These are phyloP conservation scores for Brachynemurus nebulosus DNA, from an alignment of 2,888 invertebrate genomes.

Conservation along the genomic window DNA sequence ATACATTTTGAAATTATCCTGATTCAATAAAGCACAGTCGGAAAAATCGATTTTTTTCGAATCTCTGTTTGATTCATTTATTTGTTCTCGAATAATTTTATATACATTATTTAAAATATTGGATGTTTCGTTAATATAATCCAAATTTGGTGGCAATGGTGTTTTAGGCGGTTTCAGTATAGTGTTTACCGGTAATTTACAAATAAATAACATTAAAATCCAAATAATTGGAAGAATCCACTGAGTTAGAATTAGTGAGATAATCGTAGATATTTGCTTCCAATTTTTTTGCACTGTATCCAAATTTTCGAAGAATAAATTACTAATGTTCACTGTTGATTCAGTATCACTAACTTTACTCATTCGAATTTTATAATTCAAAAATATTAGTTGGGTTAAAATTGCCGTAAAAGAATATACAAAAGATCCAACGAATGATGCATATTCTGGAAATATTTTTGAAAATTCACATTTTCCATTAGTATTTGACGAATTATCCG, in stretches of 20 bases:
- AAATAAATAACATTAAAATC: not conserved
- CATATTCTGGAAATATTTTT: not conserved
- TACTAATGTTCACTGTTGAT: no score
- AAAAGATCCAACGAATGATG: not conserved
- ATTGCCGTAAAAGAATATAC: not conserved
- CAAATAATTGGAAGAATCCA: slow-evolving; percentile 5
- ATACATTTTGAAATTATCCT: slow-evolving; percentile 21
- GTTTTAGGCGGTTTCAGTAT: not conserved
- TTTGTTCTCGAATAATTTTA: slow-evolving; percentile 8
- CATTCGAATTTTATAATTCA: not conserved
- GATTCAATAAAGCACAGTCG: slow-evolving; percentile 8
- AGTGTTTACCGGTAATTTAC: not conserved
- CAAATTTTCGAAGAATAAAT: no score
- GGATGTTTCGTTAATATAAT: slow-evolving; percentile 13
- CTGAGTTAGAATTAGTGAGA: not conserved
- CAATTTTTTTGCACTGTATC: slow-evolving; percentile 10
- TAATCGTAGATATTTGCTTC: not conserved
- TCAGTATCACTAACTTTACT: slow-evolving; percentile 5
- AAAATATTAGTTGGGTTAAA: not conserved
- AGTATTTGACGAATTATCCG: no score
- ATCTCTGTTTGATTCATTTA: slow-evolving; percentile 11
- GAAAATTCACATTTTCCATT: not conserved
- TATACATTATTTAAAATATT: slow-evolving; percentile 18
- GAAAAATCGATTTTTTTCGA: slow-evolving; percentile 7
- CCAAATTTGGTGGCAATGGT: not conserved